phyloP scores from a whole-genome alignment of 2,113 vertebrate genomes.

The Penelope pileata region DNA sequence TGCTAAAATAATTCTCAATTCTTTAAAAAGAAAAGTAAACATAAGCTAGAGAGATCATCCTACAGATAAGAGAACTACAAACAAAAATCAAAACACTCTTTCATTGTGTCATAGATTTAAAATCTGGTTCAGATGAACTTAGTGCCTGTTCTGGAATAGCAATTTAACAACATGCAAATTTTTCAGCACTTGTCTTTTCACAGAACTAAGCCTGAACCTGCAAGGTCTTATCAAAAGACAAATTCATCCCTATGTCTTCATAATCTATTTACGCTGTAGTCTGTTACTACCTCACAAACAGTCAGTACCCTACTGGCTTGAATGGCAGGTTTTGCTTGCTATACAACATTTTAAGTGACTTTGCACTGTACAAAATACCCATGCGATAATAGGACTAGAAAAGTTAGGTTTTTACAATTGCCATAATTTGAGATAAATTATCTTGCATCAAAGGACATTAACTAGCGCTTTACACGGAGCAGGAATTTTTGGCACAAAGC shows the following conservation, averaged over 20 bases:
- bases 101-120: neutral
- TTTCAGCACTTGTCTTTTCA: neutral
- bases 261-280: neutral
- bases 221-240: neutral
- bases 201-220: neutral
- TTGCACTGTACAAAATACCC: neutral
- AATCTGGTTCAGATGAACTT: neutral
- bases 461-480: neutral
- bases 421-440: neutral
- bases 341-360: neutral
- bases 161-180: neutral
- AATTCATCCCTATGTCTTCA: neutral
- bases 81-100: neutral
- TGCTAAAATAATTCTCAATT: neutral
- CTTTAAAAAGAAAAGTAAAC: neutral
- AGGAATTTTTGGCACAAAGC: neutral
- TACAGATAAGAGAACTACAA: neutral
- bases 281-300: neutral
- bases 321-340: neutral
- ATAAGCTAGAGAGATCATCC: fast-evolving
- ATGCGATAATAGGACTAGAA: neutral
- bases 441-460: neutral
- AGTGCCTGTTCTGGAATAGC: neutral
- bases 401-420: neutral
- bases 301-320: neutral